These are phyloP conservation scores for Strix uralensis DNA, from an alignment of 2,113 vertebrate genomes.

Conservation along the genomic window DNA sequence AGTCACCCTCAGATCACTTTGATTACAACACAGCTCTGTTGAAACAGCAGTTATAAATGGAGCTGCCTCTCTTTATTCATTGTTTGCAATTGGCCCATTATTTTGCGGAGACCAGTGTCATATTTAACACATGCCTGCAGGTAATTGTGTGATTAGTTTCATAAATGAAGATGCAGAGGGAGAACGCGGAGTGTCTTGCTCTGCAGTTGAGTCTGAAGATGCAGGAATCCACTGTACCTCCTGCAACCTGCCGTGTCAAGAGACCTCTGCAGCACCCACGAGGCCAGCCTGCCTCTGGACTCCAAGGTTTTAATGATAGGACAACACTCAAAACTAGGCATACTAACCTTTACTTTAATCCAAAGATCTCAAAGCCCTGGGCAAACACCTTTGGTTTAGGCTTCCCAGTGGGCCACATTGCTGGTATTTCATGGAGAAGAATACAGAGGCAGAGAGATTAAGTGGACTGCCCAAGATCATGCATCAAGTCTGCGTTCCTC, in stretches of 20 bases:
- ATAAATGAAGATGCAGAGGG: slow-evolving; percentile 59
- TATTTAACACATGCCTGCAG: slow-evolving; percentile 72
- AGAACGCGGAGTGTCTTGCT: neutral
- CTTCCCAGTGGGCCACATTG: neutral
- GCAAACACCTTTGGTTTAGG: neutral
- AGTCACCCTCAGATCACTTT: slow-evolving; percentile 77
- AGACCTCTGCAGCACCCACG: fast-evolving
- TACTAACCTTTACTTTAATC: neutral
- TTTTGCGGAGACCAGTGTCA: slow-evolving; percentile 65
- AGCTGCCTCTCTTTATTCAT: slow-evolving; percentile 67
- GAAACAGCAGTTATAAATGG: slow-evolving; percentile 72
- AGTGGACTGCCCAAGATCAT: neutral
- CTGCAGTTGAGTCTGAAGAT: neutral
- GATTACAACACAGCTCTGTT: slow-evolving; percentile 71
- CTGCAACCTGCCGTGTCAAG: fast-evolving
- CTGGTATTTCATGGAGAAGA: neutral
- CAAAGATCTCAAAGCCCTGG: neutral
- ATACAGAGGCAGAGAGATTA: neutral
- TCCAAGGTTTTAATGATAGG: neutral
- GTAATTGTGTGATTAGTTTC: slow-evolving; percentile 74
- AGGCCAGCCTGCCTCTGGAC: neutral
- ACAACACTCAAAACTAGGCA: neutral
- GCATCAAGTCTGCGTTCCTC: no score
- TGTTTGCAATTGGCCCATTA: slow-evolving; percentile 65
- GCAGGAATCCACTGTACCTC: neutral